phyloP scores from a whole-genome alignment of 1,140 invertebrate species.

The Spodoptera frugiperda region DNA sequence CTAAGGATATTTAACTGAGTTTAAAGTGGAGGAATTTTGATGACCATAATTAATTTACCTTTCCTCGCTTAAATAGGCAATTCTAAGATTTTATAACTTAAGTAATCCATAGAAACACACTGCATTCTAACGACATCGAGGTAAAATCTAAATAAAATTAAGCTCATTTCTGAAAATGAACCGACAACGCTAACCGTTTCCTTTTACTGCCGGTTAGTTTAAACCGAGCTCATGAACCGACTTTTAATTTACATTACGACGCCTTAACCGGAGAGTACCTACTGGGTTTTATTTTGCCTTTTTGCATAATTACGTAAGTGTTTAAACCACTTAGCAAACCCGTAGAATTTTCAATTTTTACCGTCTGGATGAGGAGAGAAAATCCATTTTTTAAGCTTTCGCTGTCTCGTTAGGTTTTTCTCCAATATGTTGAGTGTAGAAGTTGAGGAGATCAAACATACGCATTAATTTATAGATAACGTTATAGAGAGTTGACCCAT shows the following conservation, averaged over 20 bases:
- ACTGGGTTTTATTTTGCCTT: no score
- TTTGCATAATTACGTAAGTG: not conserved
- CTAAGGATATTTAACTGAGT: no score
- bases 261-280: not conserved
- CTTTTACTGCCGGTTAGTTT: constrained; percentile 9
- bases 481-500: no score
- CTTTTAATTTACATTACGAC: constrained; percentile 25
- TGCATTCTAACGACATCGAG: constrained; percentile 12
- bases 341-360: no score
- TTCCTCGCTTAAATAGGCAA: not conserved
- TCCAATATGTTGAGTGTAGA: no score
- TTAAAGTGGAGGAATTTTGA: no score
- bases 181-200: constrained; percentile 6
- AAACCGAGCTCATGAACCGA: constrained; percentile 12
- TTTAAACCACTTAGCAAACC: not conserved
- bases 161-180: constrained; percentile 14
- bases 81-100: constrained; percentile 1
- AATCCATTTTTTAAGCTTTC: no score
- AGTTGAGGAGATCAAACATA: no score
- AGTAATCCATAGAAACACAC: not conserved
- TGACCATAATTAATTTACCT: no score
- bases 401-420: no score
- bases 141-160: constrained; percentile 10
- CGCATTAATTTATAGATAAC: no score
- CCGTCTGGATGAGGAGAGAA: no score